A percentile compares a stretch with the other conserved stretches of the same genome.
These are phyloP conservation scores for Fopius arisanus DNA, from an alignment of 1,140 invertebrate genomes.

Conservation along the genomic window DNA sequence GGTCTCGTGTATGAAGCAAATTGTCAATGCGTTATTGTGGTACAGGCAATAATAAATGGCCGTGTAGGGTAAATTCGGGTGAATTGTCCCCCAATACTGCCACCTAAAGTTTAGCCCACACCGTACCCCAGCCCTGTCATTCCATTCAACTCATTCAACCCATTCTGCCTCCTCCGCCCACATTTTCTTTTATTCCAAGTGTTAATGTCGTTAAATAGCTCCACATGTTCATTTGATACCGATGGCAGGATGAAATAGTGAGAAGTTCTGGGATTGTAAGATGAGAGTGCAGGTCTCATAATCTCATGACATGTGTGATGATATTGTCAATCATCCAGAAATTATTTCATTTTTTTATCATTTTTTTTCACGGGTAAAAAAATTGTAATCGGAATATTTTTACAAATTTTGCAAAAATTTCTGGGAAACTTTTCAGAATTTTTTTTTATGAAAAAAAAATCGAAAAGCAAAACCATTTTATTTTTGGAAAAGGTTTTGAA, in stretches of 20 bases:
- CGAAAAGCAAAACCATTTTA: too few species aligned
- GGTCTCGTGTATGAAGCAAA: slow-evolving; percentile 60
- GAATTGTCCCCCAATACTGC: neutral
- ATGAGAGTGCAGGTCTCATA: neutral
- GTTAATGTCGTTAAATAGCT: slow-evolving; percentile 13
- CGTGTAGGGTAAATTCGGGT: slow-evolving; percentile 33
- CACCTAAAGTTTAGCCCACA: slow-evolving; percentile 12
- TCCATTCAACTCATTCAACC: slow-evolving; percentile 7
- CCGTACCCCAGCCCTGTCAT: neutral
- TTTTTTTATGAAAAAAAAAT: too few species aligned
- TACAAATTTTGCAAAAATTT: too few species aligned
- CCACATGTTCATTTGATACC: neutral
- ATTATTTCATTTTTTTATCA: neutral
- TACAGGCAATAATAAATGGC: slow-evolving; percentile 58
- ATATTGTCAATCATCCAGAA: neutral
- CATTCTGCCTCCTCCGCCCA: neutral
- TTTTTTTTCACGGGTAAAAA: too few species aligned
- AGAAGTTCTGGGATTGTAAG: neutral
- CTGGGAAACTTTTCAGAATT: too few species aligned
- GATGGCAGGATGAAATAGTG: neutral
- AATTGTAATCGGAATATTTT: too few species aligned
- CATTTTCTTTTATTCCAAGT: neutral
- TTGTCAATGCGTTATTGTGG: slow-evolving; percentile 62
- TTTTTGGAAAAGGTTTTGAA: too few species aligned
- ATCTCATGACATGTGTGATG: neutral